Evolutionary conservation across 2,888 invertebrate genomes (phyloP).

Genomic region (Abrostola tripartita): DNA sequence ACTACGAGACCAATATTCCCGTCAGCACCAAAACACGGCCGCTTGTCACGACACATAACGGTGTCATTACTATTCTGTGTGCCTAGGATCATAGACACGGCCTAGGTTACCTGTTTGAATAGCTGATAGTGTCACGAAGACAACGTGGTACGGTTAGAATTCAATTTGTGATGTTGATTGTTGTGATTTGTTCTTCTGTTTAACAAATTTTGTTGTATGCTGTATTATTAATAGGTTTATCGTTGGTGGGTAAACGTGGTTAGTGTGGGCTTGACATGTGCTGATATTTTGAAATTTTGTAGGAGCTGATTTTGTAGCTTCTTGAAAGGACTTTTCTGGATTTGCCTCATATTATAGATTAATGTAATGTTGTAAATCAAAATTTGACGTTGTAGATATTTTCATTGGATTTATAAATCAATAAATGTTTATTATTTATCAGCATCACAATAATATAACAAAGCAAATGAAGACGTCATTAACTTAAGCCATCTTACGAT

Average conservation of each 20-base stretch:
- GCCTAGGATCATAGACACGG: conserved; percentile 44
- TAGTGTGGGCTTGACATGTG: no score
- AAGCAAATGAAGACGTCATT: conserved; percentile 40
- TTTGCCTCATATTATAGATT: no score
- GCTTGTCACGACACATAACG: conserved; percentile 61
- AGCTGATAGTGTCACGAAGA: conserved; percentile 54
- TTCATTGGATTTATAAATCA: no score
- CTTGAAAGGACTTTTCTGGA: no score
- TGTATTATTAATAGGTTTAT: neutral
- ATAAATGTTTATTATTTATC: neutral
- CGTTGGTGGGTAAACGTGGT: neutral
- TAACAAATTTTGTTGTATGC: neutral
- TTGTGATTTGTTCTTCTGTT: conserved; percentile 18
- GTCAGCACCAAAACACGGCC: conserved; percentile 53
- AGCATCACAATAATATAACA: conserved; percentile 24
- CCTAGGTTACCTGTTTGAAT: conserved; percentile 55
- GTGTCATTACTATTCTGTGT: conserved; percentile 51
- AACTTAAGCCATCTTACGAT: conserved; percentile 31
- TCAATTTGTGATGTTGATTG: conserved; percentile 16
- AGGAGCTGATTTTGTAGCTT: no score
- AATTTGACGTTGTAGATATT: no score
- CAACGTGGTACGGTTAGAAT: conserved; percentile 51
- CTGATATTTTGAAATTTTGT: no score
- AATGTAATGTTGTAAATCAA: no score
- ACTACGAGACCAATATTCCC: conserved; percentile 45